Evolutionary conservation across 2,113 vertebrate species (phyloP).

Genomic region (Plecturocebus donacophilus): DNA sequence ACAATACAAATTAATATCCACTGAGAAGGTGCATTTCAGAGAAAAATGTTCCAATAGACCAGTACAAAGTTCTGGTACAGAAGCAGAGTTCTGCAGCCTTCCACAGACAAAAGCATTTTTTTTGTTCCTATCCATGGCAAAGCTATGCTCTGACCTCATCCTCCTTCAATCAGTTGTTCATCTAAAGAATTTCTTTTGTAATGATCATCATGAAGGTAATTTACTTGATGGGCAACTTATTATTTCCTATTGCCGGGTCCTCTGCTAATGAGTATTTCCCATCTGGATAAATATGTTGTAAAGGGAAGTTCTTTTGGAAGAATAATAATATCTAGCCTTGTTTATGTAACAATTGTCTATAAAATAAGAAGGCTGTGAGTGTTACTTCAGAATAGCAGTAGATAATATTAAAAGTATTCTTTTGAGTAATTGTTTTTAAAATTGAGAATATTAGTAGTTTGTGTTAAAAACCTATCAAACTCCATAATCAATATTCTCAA

Average conservation of each 20-base stretch:
- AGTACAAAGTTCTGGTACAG: background rate
- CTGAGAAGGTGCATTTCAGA: background rate
- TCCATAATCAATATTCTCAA: conserved; percentile 28
- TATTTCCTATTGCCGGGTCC: background rate
- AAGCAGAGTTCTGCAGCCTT: background rate
- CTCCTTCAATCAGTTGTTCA: background rate
- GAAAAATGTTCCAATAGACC: background rate
- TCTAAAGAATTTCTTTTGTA: conserved; percentile 43
- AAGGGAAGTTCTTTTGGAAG: conserved; percentile 56
- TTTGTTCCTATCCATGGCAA: background rate
- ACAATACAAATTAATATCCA: background rate
- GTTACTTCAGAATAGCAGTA: conserved; percentile 46
- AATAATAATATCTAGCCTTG: background rate
- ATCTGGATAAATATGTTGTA: conserved; percentile 53
- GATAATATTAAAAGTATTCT: conserved; percentile 46
- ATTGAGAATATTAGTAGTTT: background rate
- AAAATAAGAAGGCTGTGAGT: conserved; percentile 45
- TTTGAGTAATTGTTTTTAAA: conserved; percentile 31
- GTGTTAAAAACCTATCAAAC: background rate
- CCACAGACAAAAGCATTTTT: background rate
- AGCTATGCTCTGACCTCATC: background rate
- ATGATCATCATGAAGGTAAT: conserved; percentile 51
- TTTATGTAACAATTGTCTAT: conserved; percentile 51
- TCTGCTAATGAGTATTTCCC: conserved; percentile 61
- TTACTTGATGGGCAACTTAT: conserved; percentile 59